Evolutionary conservation across 2,797 vertebrate species (phyloP).

Genomic region (Coccyzus lansbergi): DNA sequence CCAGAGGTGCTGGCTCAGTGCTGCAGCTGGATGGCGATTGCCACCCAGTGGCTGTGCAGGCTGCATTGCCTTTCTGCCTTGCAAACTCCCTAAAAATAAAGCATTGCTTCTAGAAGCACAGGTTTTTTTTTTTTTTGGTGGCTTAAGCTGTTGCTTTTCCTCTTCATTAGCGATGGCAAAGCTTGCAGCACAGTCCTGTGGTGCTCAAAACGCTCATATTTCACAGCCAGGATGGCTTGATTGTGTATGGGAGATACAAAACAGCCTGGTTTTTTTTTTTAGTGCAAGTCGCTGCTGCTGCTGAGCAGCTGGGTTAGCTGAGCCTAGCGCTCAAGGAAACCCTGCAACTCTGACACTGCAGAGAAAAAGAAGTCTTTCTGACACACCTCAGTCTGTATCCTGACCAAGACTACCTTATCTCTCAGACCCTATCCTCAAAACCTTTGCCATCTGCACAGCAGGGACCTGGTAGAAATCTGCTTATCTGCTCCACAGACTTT

Average conservation of each 20-base stretch:
- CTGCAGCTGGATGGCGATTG: constrained; percentile 16
- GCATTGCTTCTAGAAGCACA: rapidly evolving
- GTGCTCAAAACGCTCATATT: neutral
- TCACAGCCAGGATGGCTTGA: rapidly evolving
- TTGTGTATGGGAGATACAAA: rapidly evolving
- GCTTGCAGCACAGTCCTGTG: rapidly evolving
- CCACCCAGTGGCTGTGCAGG: neutral
- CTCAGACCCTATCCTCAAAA: neutral
- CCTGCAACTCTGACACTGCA: neutral
- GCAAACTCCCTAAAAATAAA: neutral
- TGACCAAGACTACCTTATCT: neutral
- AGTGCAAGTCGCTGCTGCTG: neutral
- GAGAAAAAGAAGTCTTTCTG: neutral
- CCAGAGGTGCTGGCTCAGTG: neutral
- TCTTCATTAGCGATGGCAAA: rapidly evolving
- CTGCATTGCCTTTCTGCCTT: neutral
- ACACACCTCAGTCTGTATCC: rapidly evolving
- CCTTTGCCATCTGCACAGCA: neutral
- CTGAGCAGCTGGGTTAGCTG: neutral
- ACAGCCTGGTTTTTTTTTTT: neutral
- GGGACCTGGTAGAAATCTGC: rapidly evolving
- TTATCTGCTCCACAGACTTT: rapidly evolving
- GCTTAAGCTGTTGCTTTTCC: neutral
- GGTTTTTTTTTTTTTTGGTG: neutral
- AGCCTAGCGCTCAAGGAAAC: neutral